These are phyloP conservation scores for Odontophorus gujanensis DNA, from an alignment of 2,113 vertebrate genomes.

Conservation along the genomic window DNA sequence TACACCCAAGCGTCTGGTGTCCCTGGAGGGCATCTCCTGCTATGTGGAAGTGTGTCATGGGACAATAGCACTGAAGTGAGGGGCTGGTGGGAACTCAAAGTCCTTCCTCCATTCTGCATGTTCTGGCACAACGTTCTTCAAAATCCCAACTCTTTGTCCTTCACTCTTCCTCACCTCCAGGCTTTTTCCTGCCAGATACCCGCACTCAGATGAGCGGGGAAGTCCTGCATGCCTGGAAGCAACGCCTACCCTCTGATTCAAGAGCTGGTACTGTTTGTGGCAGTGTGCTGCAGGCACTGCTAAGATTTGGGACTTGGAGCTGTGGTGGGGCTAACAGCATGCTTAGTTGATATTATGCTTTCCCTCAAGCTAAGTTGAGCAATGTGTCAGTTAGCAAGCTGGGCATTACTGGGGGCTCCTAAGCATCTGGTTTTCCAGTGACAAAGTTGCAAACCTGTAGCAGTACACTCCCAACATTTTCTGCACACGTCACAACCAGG, in stretches of 20 bases:
- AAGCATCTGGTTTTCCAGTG: conserved; percentile 15
- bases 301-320: background rate
- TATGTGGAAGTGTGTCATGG: background rate
- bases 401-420: conserved; percentile 24
- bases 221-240: background rate
- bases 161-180: background rate
- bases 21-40: rapidly evolving
- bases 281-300: conserved; percentile 19
- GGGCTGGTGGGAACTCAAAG: background rate
- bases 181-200: background rate
- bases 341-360: conserved; percentile 1
- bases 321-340: background rate
- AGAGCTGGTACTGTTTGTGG: background rate
- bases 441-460: conserved; percentile 18
- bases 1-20: background rate
- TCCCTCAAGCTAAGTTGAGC: conserved; percentile 42
- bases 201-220: background rate
- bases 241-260: background rate
- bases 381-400: conserved; percentile 7
- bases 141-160: conserved; percentile 12
- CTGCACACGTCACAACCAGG: background rate
- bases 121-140: background rate
- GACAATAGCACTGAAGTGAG: background rate
- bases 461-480: background rate
- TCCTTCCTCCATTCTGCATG: background rate